Evolutionary conservation across 2,797 vertebrate genomes (phyloP), one percentile per base, ranked within the genome.

Genomic region (Diglossa cyanea): DNA sequence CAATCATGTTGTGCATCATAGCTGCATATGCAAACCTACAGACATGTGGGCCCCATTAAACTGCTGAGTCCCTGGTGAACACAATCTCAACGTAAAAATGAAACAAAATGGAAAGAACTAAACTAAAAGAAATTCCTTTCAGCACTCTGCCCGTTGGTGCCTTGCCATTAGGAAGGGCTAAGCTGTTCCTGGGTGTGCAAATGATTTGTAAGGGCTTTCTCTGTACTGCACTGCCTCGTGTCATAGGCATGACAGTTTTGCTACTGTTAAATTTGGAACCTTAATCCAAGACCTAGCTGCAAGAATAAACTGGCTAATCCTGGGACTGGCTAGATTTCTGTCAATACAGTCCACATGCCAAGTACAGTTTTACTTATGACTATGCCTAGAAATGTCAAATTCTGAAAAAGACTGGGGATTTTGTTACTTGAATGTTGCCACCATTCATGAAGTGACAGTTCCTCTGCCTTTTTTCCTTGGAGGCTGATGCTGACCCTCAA

Each of bases 191-290:
- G 82, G 33, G 12, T 20, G 35, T 74, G 53, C 18, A 74, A 82
- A 74, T 33, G 30, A 11, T 35, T 35, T 0, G 0, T 61, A 23
- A 74, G 33, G 31, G 11, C 9, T 28, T 33, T 48, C 13, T 57
- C 35, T 71, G 2, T 39, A 17, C 35, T 39, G 45, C 30, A 9
- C 21, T 65, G 21, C 30, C 30, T 17, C 2, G 8, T 42, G 39
- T n/a, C 48, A 50, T 1, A 54, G 37, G 55, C 11, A 9, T 20
- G 28, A 14, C 20, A 62, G n/a, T 54, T 89, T 79, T 87, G 44
- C n/a, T 87, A 3, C 16, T 21, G 21, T 51, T 75, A 44, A 39
- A 8, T 40, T 73, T 53, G 51, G 48, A 18, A 37, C n/a, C 26
- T 76, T 47, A 47, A 26, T 81, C 70, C 54, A 72, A 81, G 73